Conservation (phyloP, 1,140 invertebrate genomes). For the Leptopilina clavipes region DNA sequence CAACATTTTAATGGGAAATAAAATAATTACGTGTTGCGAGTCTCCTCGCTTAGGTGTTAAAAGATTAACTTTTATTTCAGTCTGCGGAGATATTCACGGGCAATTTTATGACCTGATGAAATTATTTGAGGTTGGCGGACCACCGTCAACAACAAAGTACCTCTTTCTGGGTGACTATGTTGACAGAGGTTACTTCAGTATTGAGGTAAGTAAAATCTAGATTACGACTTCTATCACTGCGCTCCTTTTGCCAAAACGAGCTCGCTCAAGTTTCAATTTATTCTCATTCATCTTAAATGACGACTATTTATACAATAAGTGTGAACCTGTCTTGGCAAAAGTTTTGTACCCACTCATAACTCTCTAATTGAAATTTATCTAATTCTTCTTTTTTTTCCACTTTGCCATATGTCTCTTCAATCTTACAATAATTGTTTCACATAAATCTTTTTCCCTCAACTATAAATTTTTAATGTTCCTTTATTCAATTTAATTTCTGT, state of each 20-base stretch:
- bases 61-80: slow-evolving; percentile 77
- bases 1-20: too few species aligned
- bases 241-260: neutral
- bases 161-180: slow-evolving; percentile 99
- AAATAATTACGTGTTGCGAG: neutral
- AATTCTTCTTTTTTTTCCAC: neutral
- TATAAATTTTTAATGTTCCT: neutral
- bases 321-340: slow-evolving; percentile 14
- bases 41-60: neutral
- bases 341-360: neutral
- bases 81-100: slow-evolving; percentile 99
- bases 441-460: neutral
- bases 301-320: neutral
- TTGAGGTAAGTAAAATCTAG: slow-evolving; percentile 86
- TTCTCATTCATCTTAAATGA: slow-evolving; percentile 12
- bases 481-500: neutral
- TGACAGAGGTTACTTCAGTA: slow-evolving; percentile 99
- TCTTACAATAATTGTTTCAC: neutral
- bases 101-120: slow-evolving; percentile 99
- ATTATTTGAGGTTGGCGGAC: slow-evolving; percentile 99
- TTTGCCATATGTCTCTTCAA: neutral
- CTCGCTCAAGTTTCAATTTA: neutral
- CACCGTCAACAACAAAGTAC: slow-evolving; percentile 98
- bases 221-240: neutral
- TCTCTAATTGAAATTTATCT: neutral